Conservation (phyloP, 2,113 vertebrate genomes). For the Triplophysa siluroides region DNA sequence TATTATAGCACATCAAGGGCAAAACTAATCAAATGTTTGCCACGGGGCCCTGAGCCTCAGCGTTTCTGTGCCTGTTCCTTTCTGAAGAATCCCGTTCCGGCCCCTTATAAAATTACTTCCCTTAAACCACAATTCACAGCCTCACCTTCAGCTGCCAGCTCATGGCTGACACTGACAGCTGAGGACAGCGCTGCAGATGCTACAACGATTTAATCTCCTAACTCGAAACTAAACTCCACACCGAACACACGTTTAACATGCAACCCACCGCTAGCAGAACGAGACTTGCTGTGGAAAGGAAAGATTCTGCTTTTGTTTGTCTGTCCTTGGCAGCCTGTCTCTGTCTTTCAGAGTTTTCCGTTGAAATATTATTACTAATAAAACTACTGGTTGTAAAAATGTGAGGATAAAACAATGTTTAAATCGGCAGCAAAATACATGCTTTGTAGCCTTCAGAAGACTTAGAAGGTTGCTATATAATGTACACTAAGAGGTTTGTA, state of each 20-base stretch:
- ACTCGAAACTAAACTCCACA: conserved; percentile 18
- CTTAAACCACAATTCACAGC: conserved; percentile 42
- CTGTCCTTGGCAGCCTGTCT: conserved; percentile 1
- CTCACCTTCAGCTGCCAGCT: conserved; percentile 48
- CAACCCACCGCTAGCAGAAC: neutral
- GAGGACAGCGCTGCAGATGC: conserved; percentile 16
- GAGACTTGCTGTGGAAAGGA: neutral
- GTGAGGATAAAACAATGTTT: neutral
- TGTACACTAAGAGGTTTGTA: neutral
- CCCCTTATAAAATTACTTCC: conserved; percentile 44
- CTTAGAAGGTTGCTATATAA: neutral
- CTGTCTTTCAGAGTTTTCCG: conserved; percentile 6
- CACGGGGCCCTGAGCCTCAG: conserved; percentile 2
- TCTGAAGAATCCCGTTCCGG: conserved; percentile 31
- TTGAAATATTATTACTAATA: neutral
- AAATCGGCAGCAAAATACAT: neutral
- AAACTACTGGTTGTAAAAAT: neutral
- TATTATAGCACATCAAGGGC: conserved; percentile 40
- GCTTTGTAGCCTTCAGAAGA: neutral
- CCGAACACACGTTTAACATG: conserved; percentile 31
- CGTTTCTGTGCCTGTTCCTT: conserved; percentile 12
- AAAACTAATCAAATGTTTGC: conserved; percentile 44
- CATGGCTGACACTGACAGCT: conserved; percentile 33
- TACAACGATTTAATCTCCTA: conserved; percentile 46
- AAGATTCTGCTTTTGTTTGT: conserved; percentile 13